These are phyloP conservation scores for Alentia gelatinosa DNA, from an alignment of 2,888 invertebrate species.

Conservation along the genomic window DNA sequence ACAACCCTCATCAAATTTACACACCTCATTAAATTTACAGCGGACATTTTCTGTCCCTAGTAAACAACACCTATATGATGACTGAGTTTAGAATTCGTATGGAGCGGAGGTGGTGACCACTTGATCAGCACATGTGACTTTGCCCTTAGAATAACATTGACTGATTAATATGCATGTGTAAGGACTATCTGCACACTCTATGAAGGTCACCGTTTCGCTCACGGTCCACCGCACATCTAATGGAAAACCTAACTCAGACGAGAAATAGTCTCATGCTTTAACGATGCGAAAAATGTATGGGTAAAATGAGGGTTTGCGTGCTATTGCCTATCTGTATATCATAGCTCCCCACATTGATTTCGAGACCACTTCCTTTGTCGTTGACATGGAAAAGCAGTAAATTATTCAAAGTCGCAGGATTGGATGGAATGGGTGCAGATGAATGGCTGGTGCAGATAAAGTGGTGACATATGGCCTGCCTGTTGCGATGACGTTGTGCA, in stretches of 20 bases:
- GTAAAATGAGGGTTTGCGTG: not conserved
- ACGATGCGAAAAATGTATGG: not conserved
- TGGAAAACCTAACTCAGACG: not conserved
- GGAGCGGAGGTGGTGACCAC: not conserved
- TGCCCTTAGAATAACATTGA: not conserved
- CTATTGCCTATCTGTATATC: not conserved
- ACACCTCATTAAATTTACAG: not conserved
- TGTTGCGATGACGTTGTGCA: not conserved
- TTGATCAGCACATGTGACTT: not conserved
- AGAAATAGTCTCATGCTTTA: not conserved
- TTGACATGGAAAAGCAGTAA: not conserved
- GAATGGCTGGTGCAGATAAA: not conserved
- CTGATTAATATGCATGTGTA: not conserved
- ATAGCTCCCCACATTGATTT: not conserved
- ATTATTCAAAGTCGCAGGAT: not conserved
- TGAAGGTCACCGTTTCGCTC: not conserved
- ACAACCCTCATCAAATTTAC: constrained; percentile 24
- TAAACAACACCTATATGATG: not conserved
- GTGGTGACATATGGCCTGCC: not conserved
- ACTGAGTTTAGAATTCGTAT: not conserved
- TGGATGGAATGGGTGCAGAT: not conserved
- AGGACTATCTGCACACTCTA: not conserved
- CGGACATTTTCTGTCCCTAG: not conserved
- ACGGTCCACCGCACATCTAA: not conserved
- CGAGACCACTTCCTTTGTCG: not conserved